These are phyloP conservation scores for Phortica okadai DNA, from an alignment of 2,888 invertebrate species.

Conservation along the genomic window DNA sequence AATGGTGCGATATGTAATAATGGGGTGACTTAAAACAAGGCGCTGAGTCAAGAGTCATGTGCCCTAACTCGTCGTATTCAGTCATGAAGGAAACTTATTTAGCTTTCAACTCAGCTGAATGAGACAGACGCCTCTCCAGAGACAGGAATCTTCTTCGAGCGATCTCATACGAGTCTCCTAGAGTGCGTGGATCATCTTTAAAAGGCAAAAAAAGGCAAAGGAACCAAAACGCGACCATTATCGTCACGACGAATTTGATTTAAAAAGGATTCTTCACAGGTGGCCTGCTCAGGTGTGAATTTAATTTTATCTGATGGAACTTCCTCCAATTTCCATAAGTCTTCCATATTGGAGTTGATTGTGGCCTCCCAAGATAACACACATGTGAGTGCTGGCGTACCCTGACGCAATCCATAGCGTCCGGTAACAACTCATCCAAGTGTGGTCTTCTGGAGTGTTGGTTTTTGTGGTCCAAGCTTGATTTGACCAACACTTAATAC, in stretches of 20 bases:
- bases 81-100: constrained; percentile 35
- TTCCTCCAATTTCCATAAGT: background rate
- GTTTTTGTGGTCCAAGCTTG: background rate
- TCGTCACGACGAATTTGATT: too few species aligned
- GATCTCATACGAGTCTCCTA: constrained; percentile 43
- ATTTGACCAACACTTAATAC: background rate
- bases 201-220: constrained; percentile 42
- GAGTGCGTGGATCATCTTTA: constrained; percentile 34
- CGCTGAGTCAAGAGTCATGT: too few species aligned
- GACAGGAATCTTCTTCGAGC: constrained; percentile 38
- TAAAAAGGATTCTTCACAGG: too few species aligned
- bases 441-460: background rate
- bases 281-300: too few species aligned
- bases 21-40: too few species aligned
- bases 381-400: too few species aligned
- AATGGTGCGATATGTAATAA: too few species aligned
- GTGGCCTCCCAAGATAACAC: too few species aligned
- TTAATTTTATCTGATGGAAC: too few species aligned
- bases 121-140: background rate
- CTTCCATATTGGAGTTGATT: background rate
- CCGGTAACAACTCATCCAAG: background rate
- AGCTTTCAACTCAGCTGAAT: background rate
- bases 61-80: constrained; percentile 40
- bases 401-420: too few species aligned
- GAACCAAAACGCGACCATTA: background rate